phyloP scores from a whole-genome alignment of 2,797 vertebrate genomes.

The Novumbra hubbsi region DNA sequence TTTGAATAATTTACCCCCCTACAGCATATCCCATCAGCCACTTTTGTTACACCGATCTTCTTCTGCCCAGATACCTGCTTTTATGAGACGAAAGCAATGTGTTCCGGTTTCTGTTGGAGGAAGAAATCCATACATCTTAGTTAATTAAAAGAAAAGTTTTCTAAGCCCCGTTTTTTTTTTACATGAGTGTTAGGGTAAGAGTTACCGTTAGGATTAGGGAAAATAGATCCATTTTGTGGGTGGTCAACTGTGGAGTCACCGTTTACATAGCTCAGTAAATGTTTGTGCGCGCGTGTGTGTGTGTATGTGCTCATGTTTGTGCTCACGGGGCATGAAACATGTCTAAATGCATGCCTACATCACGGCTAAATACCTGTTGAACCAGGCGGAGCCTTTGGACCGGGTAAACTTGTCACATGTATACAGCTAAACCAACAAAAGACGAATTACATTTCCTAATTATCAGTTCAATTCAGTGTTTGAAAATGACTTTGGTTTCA shows the following conservation, averaged over 20 bases:
- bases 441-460: background rate
- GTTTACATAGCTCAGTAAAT: background rate
- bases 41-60: background rate
- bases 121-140: too few relatives aligned
- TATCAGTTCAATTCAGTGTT: background rate
- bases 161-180: too few relatives aligned
- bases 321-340: background rate
- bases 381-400: background rate
- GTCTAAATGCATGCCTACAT: background rate
- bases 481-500: background rate
- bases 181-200: too few relatives aligned
- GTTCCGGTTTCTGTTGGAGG: background rate
- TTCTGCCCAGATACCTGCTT: conserved; percentile 2
- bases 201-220: too few relatives aligned
- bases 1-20: conserved; percentile 18
- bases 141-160: too few relatives aligned
- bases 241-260: too few relatives aligned
- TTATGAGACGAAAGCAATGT: background rate
- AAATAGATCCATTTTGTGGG: background rate
- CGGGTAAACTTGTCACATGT: background rate
- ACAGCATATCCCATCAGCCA: background rate
- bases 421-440: background rate
- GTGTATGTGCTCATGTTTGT: background rate
- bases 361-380: background rate
- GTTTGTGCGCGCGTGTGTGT: background rate